phyloP scores from a whole-genome alignment of 92 coral and sea anemone species.

The Paramuricea clavata region DNA sequence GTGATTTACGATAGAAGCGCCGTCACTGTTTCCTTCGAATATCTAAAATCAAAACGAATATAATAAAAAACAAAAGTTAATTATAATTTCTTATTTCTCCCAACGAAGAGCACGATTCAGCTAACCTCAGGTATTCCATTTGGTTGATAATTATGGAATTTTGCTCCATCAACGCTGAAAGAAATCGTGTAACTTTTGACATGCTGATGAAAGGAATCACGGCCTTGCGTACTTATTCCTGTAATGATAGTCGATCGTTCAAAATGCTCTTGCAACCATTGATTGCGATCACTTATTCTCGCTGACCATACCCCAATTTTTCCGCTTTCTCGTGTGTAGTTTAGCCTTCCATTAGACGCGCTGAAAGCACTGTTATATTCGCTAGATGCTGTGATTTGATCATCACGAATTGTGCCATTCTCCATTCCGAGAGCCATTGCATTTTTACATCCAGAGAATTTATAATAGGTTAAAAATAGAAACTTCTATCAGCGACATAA shows the following conservation, averaged over 20 bases:
- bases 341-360: neutral
- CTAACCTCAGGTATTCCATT: neutral
- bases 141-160: neutral
- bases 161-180: neutral
- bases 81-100: no score
- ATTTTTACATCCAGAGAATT: no score
- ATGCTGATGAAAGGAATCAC: neutral
- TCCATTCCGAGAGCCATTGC: neutral
- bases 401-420: neutral
- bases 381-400: conserved; percentile 2
- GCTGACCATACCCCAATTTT: neutral
- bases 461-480: no score
- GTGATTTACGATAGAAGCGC: no score
- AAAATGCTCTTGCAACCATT: conserved; percentile 7
- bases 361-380: neutral
- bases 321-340: neutral
- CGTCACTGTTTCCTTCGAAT: no score
- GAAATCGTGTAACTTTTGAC: neutral
- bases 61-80: no score
- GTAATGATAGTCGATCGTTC: neutral
- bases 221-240: conserved; percentile 6
- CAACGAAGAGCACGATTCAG: no score
- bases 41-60: no score
- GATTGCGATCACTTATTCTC: neutral
- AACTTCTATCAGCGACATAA: no score